Evolutionary conservation across 2,797 vertebrate species (phyloP), one percentile per base, ranked within the genome.

Genomic region (Schizopygopsis malacanthus): DNA sequence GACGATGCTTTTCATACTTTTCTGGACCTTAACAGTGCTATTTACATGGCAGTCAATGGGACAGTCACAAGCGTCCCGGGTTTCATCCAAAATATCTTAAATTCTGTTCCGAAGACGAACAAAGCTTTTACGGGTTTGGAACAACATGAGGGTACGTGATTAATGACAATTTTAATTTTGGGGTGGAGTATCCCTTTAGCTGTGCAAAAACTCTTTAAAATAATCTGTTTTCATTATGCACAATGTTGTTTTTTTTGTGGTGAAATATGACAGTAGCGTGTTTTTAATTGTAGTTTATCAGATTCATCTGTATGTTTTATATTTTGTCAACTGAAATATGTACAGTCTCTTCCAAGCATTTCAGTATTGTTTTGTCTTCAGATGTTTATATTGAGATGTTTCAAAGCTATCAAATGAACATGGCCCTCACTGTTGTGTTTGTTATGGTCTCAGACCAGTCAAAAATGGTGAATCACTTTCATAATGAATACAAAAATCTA

Each of bases 331-430:
- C 52, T 76, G 78, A 79, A 76, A 77, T 33, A 5, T 78, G 15
- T 41, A 71, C 16, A 63, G 50, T 76, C 28, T 7, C 15, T 69
- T 69, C 2, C 54, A 76, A 59, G 72, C n/a, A 84, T 85, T 69
- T 90, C 87, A 90, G 86, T 89, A 87, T 90, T 90, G 79, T 50
- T 59, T 79, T 65, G 65, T 75, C 63, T 79, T 86, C 6, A 65
- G 77, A 81, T 25, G 76, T 79, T 78, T 20, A n/a, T n/a, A n/a
- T n/a, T n/a, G n/a, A 65, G 77, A 81, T 25, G 76, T 79, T 78
- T 20, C 33, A 54, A 81, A 28, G 13, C 33, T 56, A 28, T 71
- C 7, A 71, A 71, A 41, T n/a, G 4, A 81, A 25, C 37, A 13
- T 28, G 3, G 37, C 50, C 67, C 50, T 45, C 28, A 39, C 56